Conservation (phyloP, 2,113 vertebrate genomes). For the Megaceryle maxima region DNA sequence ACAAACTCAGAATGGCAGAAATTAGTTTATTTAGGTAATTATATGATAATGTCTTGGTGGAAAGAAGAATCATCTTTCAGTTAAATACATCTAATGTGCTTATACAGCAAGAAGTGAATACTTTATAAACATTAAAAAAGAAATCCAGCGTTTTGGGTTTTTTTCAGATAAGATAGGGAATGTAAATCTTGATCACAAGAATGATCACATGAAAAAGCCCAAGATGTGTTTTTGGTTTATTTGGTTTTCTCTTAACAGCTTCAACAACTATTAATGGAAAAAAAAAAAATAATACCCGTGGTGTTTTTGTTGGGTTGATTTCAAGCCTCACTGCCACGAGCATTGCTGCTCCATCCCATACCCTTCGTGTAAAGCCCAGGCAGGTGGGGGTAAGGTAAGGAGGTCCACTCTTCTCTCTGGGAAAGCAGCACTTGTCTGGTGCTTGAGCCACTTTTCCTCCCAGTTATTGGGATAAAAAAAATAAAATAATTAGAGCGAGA, state of each 20-base stretch:
- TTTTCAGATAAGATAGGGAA: not conserved
- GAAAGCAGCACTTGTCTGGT: not conserved
- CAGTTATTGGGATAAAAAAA: slow-evolving; percentile 13
- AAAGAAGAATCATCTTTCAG: not conserved
- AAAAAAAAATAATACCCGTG: no score
- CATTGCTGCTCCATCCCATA: accelerated
- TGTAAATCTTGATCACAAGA: accelerated
- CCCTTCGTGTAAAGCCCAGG: no score
- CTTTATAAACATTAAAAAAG: not conserved
- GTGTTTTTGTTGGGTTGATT: accelerated
- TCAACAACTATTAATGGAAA: not conserved
- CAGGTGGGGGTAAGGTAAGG: accelerated
- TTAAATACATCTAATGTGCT: not conserved
- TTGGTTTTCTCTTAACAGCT: not conserved
- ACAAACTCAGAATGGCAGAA: not conserved
- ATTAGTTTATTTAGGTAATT: not conserved
- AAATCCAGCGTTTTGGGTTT: no score
- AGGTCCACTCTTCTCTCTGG: not conserved
- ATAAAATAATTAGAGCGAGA: slow-evolving; percentile 5
- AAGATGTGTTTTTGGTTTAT: not conserved
- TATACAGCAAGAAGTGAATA: not conserved
- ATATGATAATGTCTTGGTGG: not conserved
- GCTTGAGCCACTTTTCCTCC: not conserved
- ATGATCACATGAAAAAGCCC: no score
- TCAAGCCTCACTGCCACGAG: not conserved